Evolutionary conservation across 1,140 invertebrate species (phyloP), one percentile per base, ranked within the genome.

Genomic region (Eurytemora carolleeae): DNA sequence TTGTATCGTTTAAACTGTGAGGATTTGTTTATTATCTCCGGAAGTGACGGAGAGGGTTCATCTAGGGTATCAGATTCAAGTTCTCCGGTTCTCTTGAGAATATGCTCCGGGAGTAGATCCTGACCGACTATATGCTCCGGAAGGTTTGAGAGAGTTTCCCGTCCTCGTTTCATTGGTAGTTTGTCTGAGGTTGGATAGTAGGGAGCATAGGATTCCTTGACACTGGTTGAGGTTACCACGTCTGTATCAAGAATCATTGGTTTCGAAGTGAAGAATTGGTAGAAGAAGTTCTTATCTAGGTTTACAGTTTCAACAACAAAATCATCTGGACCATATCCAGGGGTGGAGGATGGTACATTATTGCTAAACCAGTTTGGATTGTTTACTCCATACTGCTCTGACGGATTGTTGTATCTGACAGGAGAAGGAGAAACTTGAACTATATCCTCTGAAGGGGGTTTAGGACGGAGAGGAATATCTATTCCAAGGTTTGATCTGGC

Each of bases 251-350:
- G 25, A n/a, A 62, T 19, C 25, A 25, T 62, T 1, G 60, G 60
- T 18, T 57, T 62, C 18, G 60, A 55, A 24, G 60, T 56, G 24
- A 62, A 62, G 53, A 62, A 62, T 19, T 62, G 44, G 17, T 62
- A 22, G 16, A 62, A 57, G 25, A 62, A 54, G 23, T 57, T 54
- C 16, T 57, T 57, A 22, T 62, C 60, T 17, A 62, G 20, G 20
- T 57, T 62, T 17, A 62, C 60, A 1, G 60, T 62, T 56, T 62
- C 60, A 19, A 62, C 60, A 3, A 62, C 26, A 56, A 62, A 62
- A 44, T 62, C 60, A 16, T 55, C 25, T 17, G 60, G 60, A n/a
- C 60, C 60, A 31, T 62, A 62, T 21, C 21, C 26, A 19, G 19
- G 18, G 17, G 58, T 59, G 1, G 26, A 19, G 3, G 58, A 25